phyloP scores from a whole-genome alignment of 2,888 invertebrate genomes.

The Amaurobius ferox region DNA sequence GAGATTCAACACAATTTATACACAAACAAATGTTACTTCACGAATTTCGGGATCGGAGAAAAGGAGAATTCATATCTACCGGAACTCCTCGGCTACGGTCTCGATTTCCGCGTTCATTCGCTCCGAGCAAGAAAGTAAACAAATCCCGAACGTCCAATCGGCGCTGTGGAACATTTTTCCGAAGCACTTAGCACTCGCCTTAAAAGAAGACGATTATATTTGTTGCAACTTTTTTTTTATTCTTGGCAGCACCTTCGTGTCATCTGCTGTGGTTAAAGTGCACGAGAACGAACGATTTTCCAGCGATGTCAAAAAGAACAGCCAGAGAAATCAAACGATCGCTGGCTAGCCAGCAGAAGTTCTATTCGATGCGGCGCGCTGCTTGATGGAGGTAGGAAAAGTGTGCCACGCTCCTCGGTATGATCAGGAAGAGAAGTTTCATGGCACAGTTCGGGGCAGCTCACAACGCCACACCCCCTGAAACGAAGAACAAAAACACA shows the following conservation, averaged over 20 bases:
- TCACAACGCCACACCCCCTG: conserved; percentile 53
- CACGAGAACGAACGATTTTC: neutral
- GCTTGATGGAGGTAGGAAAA: conserved; percentile 31
- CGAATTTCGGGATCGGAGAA: no score
- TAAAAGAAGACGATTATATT: conserved; percentile 16
- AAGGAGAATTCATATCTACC: neutral
- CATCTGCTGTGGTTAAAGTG: neutral
- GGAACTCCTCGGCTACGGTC: neutral
- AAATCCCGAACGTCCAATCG: conserved; percentile 1
- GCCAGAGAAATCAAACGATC: neutral
- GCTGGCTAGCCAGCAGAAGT: conserved; percentile 16
- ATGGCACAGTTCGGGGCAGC: conserved; percentile 52
- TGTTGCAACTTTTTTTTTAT: neutral
- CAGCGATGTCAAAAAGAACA: neutral
- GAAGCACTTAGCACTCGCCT: neutral
- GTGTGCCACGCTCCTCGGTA: conserved; percentile 57
- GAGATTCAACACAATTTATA: no score
- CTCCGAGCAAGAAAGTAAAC: conserved; percentile 1
- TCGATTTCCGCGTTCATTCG: conserved; percentile 25
- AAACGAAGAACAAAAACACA: conserved; percentile 13
- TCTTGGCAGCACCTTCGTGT: neutral
- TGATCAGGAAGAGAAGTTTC: conserved; percentile 58
- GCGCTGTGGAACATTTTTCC: neutral
- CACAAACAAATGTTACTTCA: no score
- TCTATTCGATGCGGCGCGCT: conserved; percentile 24